phyloP scores from a whole-genome alignment of 2,113 vertebrate species.

The Aplodontia rufa region DNA sequence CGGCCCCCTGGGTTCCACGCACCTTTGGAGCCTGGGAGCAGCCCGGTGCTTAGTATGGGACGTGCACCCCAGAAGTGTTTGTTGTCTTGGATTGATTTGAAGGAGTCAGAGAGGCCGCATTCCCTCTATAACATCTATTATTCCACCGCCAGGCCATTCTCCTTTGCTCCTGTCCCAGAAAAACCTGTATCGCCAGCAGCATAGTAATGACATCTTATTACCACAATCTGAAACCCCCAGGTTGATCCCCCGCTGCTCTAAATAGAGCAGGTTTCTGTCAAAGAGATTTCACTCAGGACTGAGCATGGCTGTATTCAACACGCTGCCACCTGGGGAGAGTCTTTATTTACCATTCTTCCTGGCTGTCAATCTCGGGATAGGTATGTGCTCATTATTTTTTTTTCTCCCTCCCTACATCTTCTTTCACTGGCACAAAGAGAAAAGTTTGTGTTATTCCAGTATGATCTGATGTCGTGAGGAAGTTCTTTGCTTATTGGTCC shows the following conservation, averaged over 20 bases:
- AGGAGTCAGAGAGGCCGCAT: neutral
- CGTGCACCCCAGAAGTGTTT: neutral
- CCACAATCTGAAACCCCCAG: neutral
- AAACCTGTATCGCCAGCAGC: neutral
- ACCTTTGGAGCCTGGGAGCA: neutral
- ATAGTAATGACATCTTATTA: constrained; percentile 54
- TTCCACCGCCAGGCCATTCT: neutral
- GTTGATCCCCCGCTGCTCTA: constrained; percentile 52
- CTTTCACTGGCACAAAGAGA: neutral
- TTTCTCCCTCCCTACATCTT: neutral
- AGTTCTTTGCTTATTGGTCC: neutral
- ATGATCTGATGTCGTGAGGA: neutral
- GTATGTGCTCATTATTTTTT: neutral
- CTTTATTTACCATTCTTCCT: constrained; percentile 38
- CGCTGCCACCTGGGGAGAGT: neutral
- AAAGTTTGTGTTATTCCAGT: neutral
- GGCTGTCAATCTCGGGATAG: neutral
- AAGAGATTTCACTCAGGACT: constrained; percentile 48
- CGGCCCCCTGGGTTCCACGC: neutral
- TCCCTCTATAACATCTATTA: neutral
- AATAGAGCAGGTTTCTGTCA: constrained; percentile 47
- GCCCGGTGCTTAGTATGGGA: fast-evolving
- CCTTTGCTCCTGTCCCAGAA: neutral
- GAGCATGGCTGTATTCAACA: constrained; percentile 7
- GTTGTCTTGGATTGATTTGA: neutral